Conservation (phyloP, 2,113 vertebrate genomes). For the Gyps fulvus region DNA sequence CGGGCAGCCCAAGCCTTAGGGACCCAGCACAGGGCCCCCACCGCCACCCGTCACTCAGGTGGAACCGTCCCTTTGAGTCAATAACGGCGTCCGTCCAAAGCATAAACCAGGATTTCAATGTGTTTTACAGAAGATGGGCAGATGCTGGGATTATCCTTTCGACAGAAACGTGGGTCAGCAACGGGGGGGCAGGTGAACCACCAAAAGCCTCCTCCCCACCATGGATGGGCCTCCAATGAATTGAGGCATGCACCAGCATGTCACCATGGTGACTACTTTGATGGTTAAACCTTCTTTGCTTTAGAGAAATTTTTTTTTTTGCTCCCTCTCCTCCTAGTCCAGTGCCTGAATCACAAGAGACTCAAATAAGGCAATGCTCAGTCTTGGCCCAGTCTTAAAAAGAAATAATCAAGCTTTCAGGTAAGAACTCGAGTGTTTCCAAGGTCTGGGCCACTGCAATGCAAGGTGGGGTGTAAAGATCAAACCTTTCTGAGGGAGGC, state of each 20-base stretch:
- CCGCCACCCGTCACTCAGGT: not conserved
- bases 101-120: not conserved
- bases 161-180: accelerated
- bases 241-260: not conserved
- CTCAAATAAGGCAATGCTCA: not conserved
- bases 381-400: not conserved
- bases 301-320: too few relatives aligned
- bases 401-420: not conserved
- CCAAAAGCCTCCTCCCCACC: accelerated
- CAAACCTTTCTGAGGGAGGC: not conserved
- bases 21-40: not conserved
- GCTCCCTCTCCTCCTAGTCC: accelerated
- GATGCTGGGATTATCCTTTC: not conserved
- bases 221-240: not conserved
- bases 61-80: not conserved
- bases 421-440: not conserved
- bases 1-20: not conserved
- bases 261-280: not conserved
- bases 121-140: not conserved
- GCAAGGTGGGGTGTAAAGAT: not conserved
- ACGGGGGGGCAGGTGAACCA: not conserved
- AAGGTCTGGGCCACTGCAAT: too few relatives aligned
- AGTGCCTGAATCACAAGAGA: not conserved
- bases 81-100: not conserved
- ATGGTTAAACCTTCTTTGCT: not conserved